phyloP scores from a whole-genome alignment of 2,113 vertebrate species.

The Anarrhichthys ocellatus region DNA sequence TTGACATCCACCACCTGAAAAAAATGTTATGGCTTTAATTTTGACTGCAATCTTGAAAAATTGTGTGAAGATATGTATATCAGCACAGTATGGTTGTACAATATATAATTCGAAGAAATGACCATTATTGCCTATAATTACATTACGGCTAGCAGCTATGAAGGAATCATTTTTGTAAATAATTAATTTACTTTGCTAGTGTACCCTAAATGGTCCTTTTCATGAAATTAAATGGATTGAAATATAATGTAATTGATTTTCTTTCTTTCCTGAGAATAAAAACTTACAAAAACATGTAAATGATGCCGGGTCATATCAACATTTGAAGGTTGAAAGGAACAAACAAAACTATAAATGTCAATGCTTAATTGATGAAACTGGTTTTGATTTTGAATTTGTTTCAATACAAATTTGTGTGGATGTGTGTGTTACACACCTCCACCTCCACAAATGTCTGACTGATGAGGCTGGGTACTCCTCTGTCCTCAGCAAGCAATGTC shows the following conservation, averaged over 20 bases:
- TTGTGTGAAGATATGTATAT: not conserved
- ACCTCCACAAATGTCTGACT: conserved; percentile 93
- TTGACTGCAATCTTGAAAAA: conserved; percentile 3
- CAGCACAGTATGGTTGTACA: not conserved
- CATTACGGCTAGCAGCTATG: not conserved
- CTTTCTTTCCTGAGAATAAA: not conserved
- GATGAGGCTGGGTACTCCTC: conserved; percentile 87
- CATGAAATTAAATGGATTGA: not conserved
- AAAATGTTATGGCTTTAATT: conserved; percentile 23
- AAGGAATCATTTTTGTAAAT: not conserved
- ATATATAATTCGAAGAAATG: not conserved
- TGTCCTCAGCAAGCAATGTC: conserved; percentile 91
- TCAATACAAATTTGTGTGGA: not conserved
- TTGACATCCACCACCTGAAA: conserved; percentile 92
- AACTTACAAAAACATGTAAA: not conserved
- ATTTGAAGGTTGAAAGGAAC: conserved; percentile 10
- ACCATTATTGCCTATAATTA: not conserved
- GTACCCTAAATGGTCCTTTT: not conserved
- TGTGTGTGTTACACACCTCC: conserved; percentile 77
- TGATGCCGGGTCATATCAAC: not conserved
- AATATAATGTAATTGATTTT: not conserved
- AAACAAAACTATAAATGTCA: conserved; percentile 5
- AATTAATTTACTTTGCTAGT: conserved; percentile 3
- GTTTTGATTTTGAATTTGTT: conserved; percentile 24
- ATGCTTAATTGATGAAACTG: conserved; percentile 10